These are phyloP conservation scores for rabbit (Oryctolagus cuniculus) DNA, from an alignment of 2,113 vertebrate species.

Conservation along the genomic window DNA sequence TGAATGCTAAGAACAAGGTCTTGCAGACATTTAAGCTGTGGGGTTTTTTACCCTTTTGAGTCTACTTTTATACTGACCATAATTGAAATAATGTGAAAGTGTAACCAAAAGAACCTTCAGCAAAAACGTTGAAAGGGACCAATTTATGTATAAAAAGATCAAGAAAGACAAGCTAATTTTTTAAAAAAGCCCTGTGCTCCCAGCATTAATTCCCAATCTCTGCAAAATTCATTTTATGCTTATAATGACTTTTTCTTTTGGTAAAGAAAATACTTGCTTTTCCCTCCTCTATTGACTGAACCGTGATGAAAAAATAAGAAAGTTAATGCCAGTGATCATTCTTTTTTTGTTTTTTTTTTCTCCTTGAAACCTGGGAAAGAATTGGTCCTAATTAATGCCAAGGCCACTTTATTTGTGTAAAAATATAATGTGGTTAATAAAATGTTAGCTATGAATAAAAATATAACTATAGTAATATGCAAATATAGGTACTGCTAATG, in stretches of 20 bases:
- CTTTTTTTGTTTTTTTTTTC: background rate
- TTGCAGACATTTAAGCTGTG: constrained; percentile 32
- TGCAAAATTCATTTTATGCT: constrained; percentile 62
- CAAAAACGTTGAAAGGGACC: constrained; percentile 61
- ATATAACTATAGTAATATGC: constrained; percentile 12
- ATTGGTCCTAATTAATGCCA: constrained; percentile 63
- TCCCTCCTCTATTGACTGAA: background rate
- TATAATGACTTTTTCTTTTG: constrained; percentile 64
- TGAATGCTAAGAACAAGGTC: constrained; percentile 29
- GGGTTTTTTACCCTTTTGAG: constrained; percentile 53
- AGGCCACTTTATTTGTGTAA: constrained; percentile 38
- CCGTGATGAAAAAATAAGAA: constrained; percentile 70
- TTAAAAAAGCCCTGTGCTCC: constrained; percentile 28
- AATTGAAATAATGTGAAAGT: constrained; percentile 63
- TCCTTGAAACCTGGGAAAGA: background rate
- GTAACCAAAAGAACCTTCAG: constrained; percentile 74
- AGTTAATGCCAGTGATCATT: constrained; percentile 14
- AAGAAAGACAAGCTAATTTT: constrained; percentile 70
- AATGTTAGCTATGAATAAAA: constrained; percentile 41
- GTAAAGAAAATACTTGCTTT: constrained; percentile 54
- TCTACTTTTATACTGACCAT: constrained; percentile 53
- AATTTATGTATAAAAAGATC: constrained; percentile 53
- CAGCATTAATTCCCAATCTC: constrained; percentile 50
- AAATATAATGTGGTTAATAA: constrained; percentile 63
- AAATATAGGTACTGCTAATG: background rate